Evolutionary conservation across 2,888 invertebrate species (phyloP), one percentile per base, ranked within the genome.

Genomic region (Acronicta alni): DNA sequence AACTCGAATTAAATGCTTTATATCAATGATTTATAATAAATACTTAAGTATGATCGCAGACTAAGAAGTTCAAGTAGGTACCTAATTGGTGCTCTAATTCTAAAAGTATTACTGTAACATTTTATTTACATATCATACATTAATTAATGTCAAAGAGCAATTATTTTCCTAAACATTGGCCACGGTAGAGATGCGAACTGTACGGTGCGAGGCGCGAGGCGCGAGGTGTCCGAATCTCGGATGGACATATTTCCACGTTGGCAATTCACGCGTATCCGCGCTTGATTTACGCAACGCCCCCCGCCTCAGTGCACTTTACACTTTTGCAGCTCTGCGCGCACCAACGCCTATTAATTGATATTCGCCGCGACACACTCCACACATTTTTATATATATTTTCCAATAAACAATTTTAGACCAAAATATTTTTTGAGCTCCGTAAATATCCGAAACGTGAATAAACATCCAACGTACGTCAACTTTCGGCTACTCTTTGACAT

Each of bases 301-400:
- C 87, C 84, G 93, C 89, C 85, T 90, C 89, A 80, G 81, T 92
- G 93, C 91, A 89, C 87, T 93, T 93, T 92, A 93, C 93, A 93
- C 91, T 92, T 93, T 93, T 92, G 89, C 93, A 93, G 90, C 83
- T 88, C 86, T 81, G 85, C 88, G 89, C 89, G 88, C 92, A 85
- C 88, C 87, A 84, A 87, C 82, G 89, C 79, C 89, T 86, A 88
- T 89, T 91, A 91, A 92, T 92, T 93, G 92, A 93, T 91, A 92
- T 92, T 84, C 88, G 84, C 74, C 83, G 79, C 87, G 91, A 85
- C 87, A 85, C 87, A 78, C 80, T 79, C 82, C 77, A 80, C 83
- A 83, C 77, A 82, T 77, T 77, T 80, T 77, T 80, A 75, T 76
- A 71, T 65, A 69, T 57, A 70, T 73, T 73, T 70, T 67, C 47